phyloP scores from a whole-genome alignment of 1,140 invertebrate species.

The Cydia amplana region DNA sequence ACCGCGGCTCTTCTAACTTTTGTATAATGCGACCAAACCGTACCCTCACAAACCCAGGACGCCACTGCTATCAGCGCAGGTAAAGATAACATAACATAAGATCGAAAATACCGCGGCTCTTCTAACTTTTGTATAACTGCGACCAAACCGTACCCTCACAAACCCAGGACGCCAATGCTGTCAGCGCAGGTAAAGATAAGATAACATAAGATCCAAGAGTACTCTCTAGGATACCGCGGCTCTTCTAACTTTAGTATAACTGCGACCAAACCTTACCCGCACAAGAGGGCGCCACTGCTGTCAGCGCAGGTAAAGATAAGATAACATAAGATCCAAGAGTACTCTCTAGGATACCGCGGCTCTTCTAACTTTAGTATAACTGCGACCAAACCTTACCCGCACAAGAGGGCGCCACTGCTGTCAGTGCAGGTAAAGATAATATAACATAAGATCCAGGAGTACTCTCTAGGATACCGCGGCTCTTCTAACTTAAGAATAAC shows the following conservation, averaged over 20 bases:
- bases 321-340: too few species aligned
- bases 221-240: too few species aligned
- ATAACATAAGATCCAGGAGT: too few species aligned
- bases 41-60: background rate
- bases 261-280: background rate
- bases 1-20: background rate
- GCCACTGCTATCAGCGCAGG: background rate
- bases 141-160: background rate
- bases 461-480: too few species aligned
- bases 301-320: too few species aligned
- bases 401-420: conserved; percentile 70
- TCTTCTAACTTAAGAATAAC: too few species aligned
- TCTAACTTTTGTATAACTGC: background rate
- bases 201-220: background rate
- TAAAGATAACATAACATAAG: background rate
- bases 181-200: background rate
- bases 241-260: background rate
- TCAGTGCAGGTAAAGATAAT: background rate
- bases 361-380: conserved; percentile 83
- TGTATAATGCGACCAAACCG: background rate
- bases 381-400: conserved; percentile 88
- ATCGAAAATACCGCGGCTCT: background rate
- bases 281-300: background rate
- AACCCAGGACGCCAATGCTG: background rate
- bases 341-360: too few species aligned